Evolutionary conservation across 2,797 vertebrate genomes (phyloP).

Genomic region (Pteropus rufus): DNA sequence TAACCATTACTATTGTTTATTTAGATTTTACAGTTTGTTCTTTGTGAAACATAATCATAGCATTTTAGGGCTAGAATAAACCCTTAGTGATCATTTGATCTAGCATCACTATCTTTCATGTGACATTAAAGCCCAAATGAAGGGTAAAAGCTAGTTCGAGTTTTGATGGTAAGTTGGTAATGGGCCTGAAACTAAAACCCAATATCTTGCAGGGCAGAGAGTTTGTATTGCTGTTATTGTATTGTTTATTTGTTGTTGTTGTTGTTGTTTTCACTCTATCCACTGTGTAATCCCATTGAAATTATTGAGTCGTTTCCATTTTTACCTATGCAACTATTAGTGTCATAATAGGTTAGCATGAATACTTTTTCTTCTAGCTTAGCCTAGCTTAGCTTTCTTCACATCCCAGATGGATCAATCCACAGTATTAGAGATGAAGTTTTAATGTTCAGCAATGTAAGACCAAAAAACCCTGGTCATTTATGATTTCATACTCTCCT

Average conservation of each 20-base stretch:
- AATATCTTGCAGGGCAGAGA: neutral
- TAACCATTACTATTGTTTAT: neutral
- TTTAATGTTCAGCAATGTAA: neutral
- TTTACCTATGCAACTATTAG: neutral
- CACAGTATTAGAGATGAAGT: neutral
- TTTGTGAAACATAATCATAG: neutral
- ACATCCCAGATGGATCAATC: neutral
- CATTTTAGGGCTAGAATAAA: neutral
- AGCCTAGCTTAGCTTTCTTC: conserved; percentile 20
- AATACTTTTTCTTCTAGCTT: neutral
- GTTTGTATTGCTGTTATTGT: neutral
- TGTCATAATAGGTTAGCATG: neutral
- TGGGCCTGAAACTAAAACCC: neutral
- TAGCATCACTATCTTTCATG: neutral
- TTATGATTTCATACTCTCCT: neutral
- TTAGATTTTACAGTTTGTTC: conserved; percentile 26
- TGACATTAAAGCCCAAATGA: neutral
- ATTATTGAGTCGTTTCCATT: conserved; percentile 20
- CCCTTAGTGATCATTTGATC: conserved; percentile 10
- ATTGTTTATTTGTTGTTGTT: neutral
- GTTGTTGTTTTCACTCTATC: neutral
- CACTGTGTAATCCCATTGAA: conserved; percentile 20
- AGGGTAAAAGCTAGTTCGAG: neutral
- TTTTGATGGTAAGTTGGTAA: neutral
- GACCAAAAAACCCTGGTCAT: neutral